A percentile compares a stretch with the other conserved stretches of the same genome.
Evolutionary conservation across 1,140 invertebrate species (phyloP).

Genomic region (Diabrotica virgifera): DNA sequence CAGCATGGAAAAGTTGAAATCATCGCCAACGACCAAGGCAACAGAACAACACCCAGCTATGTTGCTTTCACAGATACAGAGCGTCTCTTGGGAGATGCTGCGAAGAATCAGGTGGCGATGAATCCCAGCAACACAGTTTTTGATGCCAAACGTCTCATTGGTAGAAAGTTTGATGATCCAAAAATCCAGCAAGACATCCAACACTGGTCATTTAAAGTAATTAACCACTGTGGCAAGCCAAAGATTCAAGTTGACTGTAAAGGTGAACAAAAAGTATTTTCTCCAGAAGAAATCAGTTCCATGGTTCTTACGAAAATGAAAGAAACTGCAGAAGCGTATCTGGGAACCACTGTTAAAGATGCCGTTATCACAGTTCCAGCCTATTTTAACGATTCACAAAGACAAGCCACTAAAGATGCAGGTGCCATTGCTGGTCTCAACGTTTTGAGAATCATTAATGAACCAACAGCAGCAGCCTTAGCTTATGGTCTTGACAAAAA

Average conservation of each 20-base stretch:
- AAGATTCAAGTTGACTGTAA: slow-evolving; percentile 15
- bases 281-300: slow-evolving; percentile 48
- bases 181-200: slow-evolving; percentile 72
- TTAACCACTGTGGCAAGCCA: slow-evolving; percentile 63
- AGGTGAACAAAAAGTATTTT: slow-evolving; percentile 11
- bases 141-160: slow-evolving; percentile 62
- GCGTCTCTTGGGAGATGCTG: slow-evolving; percentile 62
- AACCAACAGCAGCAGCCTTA: slow-evolving; percentile 73
- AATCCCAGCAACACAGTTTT: slow-evolving; percentile 84
- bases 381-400: slow-evolving; percentile 66
- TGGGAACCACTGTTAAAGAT: slow-evolving; percentile 35
- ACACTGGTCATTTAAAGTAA: slow-evolving; percentile 74
- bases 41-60: slow-evolving; percentile 87
- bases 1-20: slow-evolving; percentile 89
- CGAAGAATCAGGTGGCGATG: slow-evolving; percentile 66
- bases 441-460: slow-evolving; percentile 53
- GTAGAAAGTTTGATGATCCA: slow-evolving; percentile 62
- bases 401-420: slow-evolving; percentile 67
- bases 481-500: slow-evolving; percentile 73
- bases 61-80: slow-evolving; percentile 84
- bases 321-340: slow-evolving; percentile 70
- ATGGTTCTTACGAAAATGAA: slow-evolving; percentile 90
- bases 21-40: slow-evolving; percentile 92
- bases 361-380: slow-evolving; percentile 46
- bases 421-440: slow-evolving; percentile 62